phyloP scores from a whole-genome alignment of 1,140 invertebrate species.

The Caenorhabditis tropicalis region DNA sequence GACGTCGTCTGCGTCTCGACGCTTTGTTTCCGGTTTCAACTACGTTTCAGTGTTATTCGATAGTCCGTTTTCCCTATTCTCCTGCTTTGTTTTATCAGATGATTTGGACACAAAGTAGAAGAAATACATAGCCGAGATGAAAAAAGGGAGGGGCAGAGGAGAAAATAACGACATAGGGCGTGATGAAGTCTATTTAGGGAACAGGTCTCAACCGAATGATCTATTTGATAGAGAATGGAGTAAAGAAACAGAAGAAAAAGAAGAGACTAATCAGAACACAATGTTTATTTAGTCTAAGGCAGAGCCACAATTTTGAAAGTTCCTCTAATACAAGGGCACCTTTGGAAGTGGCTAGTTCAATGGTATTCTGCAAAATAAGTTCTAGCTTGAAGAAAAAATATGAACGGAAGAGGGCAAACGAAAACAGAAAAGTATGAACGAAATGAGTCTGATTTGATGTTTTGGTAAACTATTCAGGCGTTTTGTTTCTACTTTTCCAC shows the following conservation, averaged over 20 bases:
- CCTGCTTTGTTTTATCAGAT: constrained; percentile 40
- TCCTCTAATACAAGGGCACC: too few relatives aligned
- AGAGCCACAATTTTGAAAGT: background rate
- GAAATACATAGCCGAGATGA: background rate
- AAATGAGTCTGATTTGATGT: background rate
- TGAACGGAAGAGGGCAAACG: too few relatives aligned
- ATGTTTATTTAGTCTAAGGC: background rate
- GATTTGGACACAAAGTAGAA: constrained; percentile 1
- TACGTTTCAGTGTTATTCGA: constrained; percentile 44
- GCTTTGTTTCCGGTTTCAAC: constrained; percentile 40
- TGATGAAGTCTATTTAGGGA: constrained; percentile 30
- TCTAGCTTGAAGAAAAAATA: too few relatives aligned
- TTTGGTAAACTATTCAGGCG: background rate
- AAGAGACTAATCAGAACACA: constrained; percentile 32
- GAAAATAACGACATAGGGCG: constrained; percentile 28
- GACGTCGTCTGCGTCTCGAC: background rate
- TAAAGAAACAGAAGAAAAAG: background rate
- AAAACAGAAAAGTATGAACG: background rate
- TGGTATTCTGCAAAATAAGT: too few relatives aligned
- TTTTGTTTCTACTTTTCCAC: background rate
- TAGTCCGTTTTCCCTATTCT: background rate
- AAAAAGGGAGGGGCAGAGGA: background rate
- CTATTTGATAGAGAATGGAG: constrained; percentile 13
- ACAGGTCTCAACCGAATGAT: constrained; percentile 44
- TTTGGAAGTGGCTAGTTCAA: background rate